Base-by-base conservation (phyloP, 1,140 invertebrate genomes). In the Apis dorsata region DNA sequence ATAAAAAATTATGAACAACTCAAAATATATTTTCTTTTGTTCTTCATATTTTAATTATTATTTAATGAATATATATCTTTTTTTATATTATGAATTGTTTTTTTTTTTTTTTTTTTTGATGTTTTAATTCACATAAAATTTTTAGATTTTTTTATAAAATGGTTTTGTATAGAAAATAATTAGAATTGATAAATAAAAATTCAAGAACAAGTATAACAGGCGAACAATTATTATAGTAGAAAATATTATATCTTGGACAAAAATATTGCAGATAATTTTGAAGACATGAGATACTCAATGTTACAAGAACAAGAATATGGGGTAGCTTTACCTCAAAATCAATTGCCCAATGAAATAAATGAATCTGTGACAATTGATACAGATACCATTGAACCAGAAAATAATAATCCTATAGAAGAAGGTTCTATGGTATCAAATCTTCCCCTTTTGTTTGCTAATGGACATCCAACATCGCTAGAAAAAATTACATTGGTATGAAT, bases 371-470 rank as follows among this genome's bases (percentile, higher is more conserved):
- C 93, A 91, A 86, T 90, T 81, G 84, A 87, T 82, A 87, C 85
- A 73, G 90, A 90, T 84, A 89, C 90, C 53, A 84, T 90, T 44
- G 88, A 90, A 84, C 68, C 82, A 77, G 87, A 88, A 80, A 87
- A 88, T 75, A 89, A 87, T n/a, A 85, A 73, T 60, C 79, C 71
- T 15, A 77, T 90, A 3, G 92, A 93, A 17, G 92, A 94, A 83
- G 89, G 90, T 86, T 93, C 93, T 21, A 95, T 95, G 94, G 95
- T 95, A 91, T 95, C 95, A 75, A 95, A 96, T 91, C 93, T 97
- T 90, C 96, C 96, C 85, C 94, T 97, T 80, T 91, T 96, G 72
- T 96, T 96, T 89, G 95, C 95, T 66, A 95, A 95, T 90, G 96
- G 96, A 79, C 95, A 96, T 92, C 96, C 96, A 65, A 96, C 95